Evolutionary conservation across 92 coral and sea anemone species (phyloP).

Genomic region (Plumapathes pennacea): DNA sequence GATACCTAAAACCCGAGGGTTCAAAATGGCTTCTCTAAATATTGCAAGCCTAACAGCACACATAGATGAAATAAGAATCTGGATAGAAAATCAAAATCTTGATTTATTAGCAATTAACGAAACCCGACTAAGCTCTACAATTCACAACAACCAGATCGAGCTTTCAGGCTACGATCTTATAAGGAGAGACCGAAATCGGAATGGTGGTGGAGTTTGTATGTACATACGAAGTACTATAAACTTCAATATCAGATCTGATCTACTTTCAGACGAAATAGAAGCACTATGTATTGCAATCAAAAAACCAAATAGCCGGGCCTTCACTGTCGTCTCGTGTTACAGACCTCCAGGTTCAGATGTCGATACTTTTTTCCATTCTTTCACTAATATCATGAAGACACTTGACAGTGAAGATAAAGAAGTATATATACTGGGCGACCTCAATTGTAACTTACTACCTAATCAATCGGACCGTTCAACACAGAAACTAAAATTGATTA

Average conservation of each 20-base stretch:
- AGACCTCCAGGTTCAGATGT: too few species aligned
- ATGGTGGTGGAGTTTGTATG: constrained; percentile 6
- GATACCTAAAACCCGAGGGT: constrained; percentile 20
- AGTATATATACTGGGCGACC: constrained; percentile 23
- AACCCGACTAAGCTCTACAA: constrained; percentile 1
- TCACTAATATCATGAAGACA: too few species aligned
- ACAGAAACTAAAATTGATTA: constrained; percentile 9
- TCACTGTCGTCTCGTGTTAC: too few species aligned
- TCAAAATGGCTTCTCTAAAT: constrained; percentile 10
- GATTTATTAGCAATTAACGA: constrained; percentile 19
- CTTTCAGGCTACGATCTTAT: constrained; percentile 2
- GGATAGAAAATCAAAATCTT: constrained; percentile 4
- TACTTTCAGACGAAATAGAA: too few species aligned
- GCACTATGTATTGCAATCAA: too few species aligned
- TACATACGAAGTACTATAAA: constrained; percentile 1
- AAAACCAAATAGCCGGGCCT: too few species aligned
- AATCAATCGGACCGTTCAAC: constrained; percentile 9
- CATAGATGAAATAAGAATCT: constrained; percentile 13
- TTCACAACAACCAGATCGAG: not conserved
- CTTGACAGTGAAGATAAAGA: too few species aligned
- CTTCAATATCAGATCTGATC: too few species aligned
- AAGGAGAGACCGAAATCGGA: constrained; percentile 8
- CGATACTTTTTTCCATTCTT: too few species aligned
- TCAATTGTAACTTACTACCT: constrained; percentile 28
- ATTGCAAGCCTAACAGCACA: constrained; percentile 16